phyloP scores from a whole-genome alignment of 2,888 invertebrate genomes.

The Agrochola circellaris region DNA sequence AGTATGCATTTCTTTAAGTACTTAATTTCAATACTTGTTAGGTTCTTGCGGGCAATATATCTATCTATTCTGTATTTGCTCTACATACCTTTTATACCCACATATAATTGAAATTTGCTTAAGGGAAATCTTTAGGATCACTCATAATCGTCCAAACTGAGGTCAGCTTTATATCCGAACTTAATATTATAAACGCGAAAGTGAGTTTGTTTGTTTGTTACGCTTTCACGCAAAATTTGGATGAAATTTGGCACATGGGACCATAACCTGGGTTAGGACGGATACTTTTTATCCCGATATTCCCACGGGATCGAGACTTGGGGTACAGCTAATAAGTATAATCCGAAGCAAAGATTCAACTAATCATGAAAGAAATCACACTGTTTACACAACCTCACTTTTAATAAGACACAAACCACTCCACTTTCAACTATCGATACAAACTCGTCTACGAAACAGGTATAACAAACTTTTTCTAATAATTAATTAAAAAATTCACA shows the following conservation, averaged over 20 bases:
- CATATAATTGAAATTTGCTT: neutral
- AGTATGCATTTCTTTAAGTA: conserved; percentile 14
- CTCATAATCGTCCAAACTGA: no score
- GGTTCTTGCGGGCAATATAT: neutral
- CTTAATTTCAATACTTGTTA: conserved; percentile 1
- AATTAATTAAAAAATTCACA: conserved; percentile 61
- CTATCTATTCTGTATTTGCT: neutral
- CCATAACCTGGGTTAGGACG: no score
- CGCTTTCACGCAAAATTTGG: no score
- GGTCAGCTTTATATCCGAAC: neutral
- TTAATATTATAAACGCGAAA: no score
- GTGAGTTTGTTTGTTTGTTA: no score
- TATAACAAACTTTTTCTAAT: conserved; percentile 55
- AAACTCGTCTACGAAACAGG: conserved; percentile 52
- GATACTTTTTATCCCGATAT: no score
- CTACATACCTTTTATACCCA: neutral
- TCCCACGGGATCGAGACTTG: no score
- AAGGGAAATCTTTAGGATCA: neutral
- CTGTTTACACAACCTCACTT: conserved; percentile 19
- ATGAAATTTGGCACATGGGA: no score
- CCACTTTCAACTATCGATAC: conserved; percentile 30
- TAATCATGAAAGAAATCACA: conserved; percentile 20
- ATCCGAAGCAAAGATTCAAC: neutral
- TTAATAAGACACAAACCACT: conserved; percentile 21
- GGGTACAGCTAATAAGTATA: no score